phyloP scores from a whole-genome alignment of 2,797 vertebrate genomes.

The Aplochiton taeniatus region DNA sequence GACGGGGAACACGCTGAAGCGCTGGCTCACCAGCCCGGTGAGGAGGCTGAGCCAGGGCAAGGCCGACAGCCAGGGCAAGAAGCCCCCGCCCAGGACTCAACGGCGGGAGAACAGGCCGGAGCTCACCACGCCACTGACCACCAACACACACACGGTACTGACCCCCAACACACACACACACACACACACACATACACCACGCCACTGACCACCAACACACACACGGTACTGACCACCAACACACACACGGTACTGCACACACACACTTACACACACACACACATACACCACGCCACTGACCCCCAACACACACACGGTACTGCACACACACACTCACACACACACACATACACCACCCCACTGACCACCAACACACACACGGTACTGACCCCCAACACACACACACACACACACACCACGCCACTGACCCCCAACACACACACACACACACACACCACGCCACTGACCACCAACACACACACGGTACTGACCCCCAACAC shows the following conservation, averaged over 20 bases:
- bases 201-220: not conserved
- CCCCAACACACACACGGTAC: too few relatives aligned
- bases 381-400: too few relatives aligned
- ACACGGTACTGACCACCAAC: constrained; percentile 27
- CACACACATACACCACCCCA: too few relatives aligned
- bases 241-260: not conserved
- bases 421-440: too few relatives aligned
- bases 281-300: not conserved
- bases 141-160: constrained; percentile 75
- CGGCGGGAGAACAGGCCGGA: constrained; percentile 84
- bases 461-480: too few relatives aligned
- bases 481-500: too few relatives aligned
- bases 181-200: not conserved
- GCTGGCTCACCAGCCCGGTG: constrained; percentile 88
- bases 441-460: too few relatives aligned
- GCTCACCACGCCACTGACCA: constrained; percentile 80
- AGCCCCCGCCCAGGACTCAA: constrained; percentile 80
- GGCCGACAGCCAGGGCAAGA: constrained; percentile 85
- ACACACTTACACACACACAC: not conserved
- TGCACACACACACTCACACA: not conserved
- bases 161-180: not conserved
- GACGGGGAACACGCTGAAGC: constrained; percentile 91
- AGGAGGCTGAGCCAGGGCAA: constrained; percentile 91
- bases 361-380: not conserved
- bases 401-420: too few relatives aligned